Evolutionary conservation across 2,888 invertebrate genomes (phyloP).

Genomic region (Ceraclea dissimilis): DNA sequence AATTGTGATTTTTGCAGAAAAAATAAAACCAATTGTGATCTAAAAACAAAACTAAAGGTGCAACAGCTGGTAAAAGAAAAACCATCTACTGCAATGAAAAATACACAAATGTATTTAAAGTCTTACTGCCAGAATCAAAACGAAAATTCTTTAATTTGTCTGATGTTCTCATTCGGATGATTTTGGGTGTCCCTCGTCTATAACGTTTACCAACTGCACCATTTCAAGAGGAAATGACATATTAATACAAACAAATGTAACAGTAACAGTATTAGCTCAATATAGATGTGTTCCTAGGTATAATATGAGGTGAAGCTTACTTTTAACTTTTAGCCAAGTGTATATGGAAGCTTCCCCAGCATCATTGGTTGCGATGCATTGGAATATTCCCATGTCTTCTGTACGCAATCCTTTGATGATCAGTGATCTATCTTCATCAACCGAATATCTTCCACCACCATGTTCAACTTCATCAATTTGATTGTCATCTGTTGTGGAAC

Average conservation of each 20-base stretch:
- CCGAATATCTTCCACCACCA: constrained; percentile 56
- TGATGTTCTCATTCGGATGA: constrained; percentile 55
- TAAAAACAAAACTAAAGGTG: constrained; percentile 25
- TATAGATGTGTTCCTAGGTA: background rate
- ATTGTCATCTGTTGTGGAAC: constrained; percentile 38
- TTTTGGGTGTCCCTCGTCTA: constrained; percentile 52
- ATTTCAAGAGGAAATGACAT: constrained; percentile 6
- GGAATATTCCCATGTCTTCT: constrained; percentile 89
- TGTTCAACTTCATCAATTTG: constrained; percentile 40
- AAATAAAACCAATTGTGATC: background rate
- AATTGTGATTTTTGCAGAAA: no score
- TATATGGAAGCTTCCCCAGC: constrained; percentile 86
- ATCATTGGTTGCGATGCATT: constrained; percentile 85
- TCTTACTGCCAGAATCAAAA: constrained; percentile 59
- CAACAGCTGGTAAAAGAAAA: constrained; percentile 26
- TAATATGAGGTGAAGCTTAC: constrained; percentile 53
- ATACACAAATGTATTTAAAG: constrained; percentile 16
- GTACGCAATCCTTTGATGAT: constrained; percentile 71
- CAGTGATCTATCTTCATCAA: constrained; percentile 76
- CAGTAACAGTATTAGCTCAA: background rate
- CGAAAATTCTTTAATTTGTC: constrained; percentile 50
- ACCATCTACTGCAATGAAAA: constrained; percentile 22
- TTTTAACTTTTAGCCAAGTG: constrained; percentile 92
- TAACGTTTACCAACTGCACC: constrained; percentile 30
- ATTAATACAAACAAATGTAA: constrained; percentile 1